Percentiles rank a stretch among this genome's conserved stretches.
Conservation (phyloP, 2,797 vertebrate genomes). For the Podarcis lilfordi region DNA sequence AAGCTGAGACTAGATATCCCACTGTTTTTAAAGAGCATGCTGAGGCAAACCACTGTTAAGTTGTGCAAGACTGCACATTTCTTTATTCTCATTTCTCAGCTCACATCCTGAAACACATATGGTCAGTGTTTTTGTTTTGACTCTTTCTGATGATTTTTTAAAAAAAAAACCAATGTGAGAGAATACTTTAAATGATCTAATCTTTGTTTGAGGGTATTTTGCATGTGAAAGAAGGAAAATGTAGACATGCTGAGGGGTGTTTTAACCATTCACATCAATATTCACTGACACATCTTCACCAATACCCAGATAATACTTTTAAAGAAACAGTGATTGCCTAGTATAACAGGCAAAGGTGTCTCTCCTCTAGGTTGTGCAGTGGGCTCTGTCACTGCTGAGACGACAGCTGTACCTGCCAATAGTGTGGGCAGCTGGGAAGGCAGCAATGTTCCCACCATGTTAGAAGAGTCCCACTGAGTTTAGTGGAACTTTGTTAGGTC, state of each 20-base stretch:
- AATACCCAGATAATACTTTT: neutral
- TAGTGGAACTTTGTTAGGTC: too few relatives aligned
- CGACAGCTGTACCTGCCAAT: too few relatives aligned
- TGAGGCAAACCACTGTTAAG: conserved; percentile 58
- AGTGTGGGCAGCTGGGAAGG: too few relatives aligned
- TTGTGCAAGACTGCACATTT: conserved; percentile 60
- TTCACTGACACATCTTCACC: conserved; percentile 8
- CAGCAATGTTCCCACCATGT: too few relatives aligned
- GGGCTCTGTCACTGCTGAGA: too few relatives aligned
- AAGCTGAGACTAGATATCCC: conserved; percentile 55
- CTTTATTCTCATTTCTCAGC: conserved; percentile 64
- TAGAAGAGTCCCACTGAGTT: too few relatives aligned
- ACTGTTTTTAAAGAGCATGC: conserved; percentile 61
- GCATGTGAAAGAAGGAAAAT: conserved; percentile 69
- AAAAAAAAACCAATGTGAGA: conserved; percentile 61
- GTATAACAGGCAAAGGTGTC: neutral
- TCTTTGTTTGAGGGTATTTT: conserved; percentile 45
- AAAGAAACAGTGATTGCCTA: neutral
- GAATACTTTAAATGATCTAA: conserved; percentile 71
- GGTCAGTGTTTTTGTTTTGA: conserved; percentile 77
- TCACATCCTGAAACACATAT: conserved; percentile 67
- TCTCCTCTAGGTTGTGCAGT: too few relatives aligned
- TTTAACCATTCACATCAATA: conserved; percentile 33
- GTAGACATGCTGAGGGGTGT: conserved; percentile 48
- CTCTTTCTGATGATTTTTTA: conserved; percentile 65